Evolutionary conservation across 2,113 vertebrate species (phyloP).

Genomic region (Ia io): DNA sequence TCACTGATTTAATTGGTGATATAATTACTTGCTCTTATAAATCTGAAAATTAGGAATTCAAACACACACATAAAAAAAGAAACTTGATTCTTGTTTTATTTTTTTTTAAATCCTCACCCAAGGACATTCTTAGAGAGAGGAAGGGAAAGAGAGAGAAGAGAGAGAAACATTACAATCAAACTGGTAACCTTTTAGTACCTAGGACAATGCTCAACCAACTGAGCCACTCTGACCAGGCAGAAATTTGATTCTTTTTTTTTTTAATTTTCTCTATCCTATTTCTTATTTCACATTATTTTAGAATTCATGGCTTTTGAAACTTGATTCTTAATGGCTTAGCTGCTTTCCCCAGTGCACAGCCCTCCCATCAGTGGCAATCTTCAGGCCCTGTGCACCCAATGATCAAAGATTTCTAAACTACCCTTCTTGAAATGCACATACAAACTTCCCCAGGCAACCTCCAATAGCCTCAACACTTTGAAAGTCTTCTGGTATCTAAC

Average conservation of each 20-base stretch:
- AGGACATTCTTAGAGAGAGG: background rate
- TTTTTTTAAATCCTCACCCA: background rate
- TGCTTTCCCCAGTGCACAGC: background rate
- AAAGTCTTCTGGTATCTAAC: background rate
- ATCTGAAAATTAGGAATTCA: slow-evolving; percentile 63
- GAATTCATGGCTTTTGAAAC: background rate
- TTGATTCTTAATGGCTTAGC: slow-evolving; percentile 25
- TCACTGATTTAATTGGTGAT: slow-evolving; percentile 64
- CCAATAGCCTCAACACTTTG: background rate
- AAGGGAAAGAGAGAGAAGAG: background rate
- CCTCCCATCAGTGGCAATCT: background rate
- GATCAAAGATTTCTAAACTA: background rate
- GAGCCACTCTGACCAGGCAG: background rate
- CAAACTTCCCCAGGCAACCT: background rate
- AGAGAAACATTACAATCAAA: background rate
- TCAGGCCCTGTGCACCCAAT: background rate
- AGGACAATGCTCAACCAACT: background rate
- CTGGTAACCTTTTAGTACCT: background rate
- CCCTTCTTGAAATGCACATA: background rate
- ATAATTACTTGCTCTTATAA: slow-evolving; percentile 66
- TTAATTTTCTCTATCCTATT: no score
- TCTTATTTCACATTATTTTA: no score
- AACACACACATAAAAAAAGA: slow-evolving; percentile 27
- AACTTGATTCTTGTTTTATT: slow-evolving; percentile 17
- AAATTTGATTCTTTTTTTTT: slow-evolving; percentile 22